Evolutionary conservation across 2,113 vertebrate species (phyloP).

Genomic region (Ibidorhyncha struthersii): DNA sequence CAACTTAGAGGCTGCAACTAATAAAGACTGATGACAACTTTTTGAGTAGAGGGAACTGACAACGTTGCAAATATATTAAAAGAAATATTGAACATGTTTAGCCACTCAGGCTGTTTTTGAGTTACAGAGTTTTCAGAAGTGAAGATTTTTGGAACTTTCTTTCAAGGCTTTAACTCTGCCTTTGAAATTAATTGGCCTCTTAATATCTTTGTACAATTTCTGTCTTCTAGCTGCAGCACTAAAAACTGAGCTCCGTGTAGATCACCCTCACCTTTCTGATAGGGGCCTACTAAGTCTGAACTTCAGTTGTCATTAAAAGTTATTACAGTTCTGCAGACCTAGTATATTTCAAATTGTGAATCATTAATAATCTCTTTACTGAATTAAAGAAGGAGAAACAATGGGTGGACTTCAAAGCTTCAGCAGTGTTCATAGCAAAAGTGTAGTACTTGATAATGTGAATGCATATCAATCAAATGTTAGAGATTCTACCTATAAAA

Average conservation of each 20-base stretch:
- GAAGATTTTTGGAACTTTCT: background rate
- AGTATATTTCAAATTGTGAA: background rate
- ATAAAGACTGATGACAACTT: background rate
- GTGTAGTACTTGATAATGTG: background rate
- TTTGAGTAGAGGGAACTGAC: background rate
- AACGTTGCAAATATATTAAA: fast-evolving
- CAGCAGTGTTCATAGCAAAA: background rate
- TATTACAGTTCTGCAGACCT: background rate
- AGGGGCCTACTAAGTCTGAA: background rate
- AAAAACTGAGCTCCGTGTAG: background rate
- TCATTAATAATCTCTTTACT: background rate
- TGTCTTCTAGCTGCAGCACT: background rate
- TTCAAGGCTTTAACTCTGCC: background rate
- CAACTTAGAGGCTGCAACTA: background rate
- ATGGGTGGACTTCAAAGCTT: background rate
- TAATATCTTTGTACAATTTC: background rate
- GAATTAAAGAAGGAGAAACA: background rate
- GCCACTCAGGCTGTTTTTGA: fast-evolving
- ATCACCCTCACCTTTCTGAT: background rate
- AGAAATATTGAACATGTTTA: background rate
- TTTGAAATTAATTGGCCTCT: background rate
- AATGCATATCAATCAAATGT: background rate
- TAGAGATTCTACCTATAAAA: background rate
- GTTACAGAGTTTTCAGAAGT: background rate
- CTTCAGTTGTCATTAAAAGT: background rate